Evolutionary conservation across 2,113 vertebrate genomes (phyloP).

Genomic region (Crotalus horridus): DNA sequence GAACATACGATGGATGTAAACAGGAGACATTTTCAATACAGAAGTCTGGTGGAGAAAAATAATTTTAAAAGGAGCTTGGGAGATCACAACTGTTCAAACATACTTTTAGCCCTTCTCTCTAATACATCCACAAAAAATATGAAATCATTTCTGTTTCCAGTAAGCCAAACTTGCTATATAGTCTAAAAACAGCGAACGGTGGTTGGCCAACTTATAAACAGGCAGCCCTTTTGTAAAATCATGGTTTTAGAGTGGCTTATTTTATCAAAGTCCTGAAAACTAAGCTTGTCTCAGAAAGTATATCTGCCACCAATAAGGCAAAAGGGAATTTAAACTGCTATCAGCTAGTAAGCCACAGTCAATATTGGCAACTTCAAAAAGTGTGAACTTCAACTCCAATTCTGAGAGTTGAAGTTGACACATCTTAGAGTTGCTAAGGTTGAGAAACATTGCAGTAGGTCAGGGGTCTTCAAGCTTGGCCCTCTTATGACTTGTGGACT

Average conservation of each 20-base stretch:
- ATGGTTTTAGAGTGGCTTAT: background rate
- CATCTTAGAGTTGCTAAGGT: background rate
- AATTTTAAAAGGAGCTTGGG: background rate
- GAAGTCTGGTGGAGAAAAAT: background rate
- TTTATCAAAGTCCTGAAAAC: background rate
- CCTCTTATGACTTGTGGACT: too few species aligned
- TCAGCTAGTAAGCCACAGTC: background rate
- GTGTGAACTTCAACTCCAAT: background rate
- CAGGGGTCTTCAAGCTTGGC: too few species aligned
- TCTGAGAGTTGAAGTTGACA: background rate
- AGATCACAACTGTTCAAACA: background rate
- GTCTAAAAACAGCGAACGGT: background rate
- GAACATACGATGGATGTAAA: background rate
- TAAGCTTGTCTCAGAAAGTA: background rate
- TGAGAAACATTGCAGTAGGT: background rate
- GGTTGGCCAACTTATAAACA: background rate
- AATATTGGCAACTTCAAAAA: background rate
- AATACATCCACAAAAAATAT: background rate
- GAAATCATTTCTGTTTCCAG: background rate
- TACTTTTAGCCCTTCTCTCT: background rate
- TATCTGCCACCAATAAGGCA: background rate
- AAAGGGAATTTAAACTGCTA: background rate
- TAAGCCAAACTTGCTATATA: background rate
- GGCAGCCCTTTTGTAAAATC: background rate
- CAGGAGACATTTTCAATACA: background rate